Percentiles rank a stretch among this genome's conserved stretches.
Conservation (phyloP, 2,888 invertebrate genomes). For the Drosophila lutescens region DNA sequence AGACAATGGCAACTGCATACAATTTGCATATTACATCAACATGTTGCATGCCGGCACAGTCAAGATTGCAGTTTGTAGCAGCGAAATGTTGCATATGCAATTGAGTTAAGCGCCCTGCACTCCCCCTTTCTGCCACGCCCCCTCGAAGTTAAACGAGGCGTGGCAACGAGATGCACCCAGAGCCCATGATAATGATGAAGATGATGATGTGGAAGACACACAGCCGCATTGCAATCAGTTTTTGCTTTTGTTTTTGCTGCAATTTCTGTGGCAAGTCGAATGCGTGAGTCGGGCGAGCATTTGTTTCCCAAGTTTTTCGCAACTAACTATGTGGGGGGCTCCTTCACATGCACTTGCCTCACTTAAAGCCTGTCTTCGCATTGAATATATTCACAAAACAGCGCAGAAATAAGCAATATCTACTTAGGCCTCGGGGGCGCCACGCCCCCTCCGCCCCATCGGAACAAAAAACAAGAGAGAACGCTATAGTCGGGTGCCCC, state of each 20-base stretch:
- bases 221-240: conserved; percentile 50
- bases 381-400: conserved; percentile 43
- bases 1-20: conserved; percentile 64
- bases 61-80: conserved; percentile 49
- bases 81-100: conserved; percentile 70
- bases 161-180: conserved; percentile 43
- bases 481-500: too few relatives aligned
- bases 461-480: conserved; percentile 16
- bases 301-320: conserved; percentile 48
- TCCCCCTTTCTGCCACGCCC: conserved; percentile 11
- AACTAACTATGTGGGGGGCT: conserved; percentile 44
- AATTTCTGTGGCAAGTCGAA: conserved; percentile 43
- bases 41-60: conserved; percentile 68
- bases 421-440: conserved; percentile 13
- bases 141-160: conserved; percentile 64
- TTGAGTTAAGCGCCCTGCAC: conserved; percentile 61
- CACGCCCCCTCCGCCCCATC: conserved; percentile 18
- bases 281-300: conserved; percentile 50
- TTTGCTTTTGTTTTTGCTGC: conserved; percentile 21
- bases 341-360: conserved; percentile 40
- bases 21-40: conserved; percentile 79
- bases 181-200: conserved; percentile 15
- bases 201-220: conserved; percentile 37
- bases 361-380: conserved; percentile 36
- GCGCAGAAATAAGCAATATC: conserved; percentile 13